Evolutionary conservation across 2,797 vertebrate genomes (phyloP), one percentile per base, ranked within the genome.

Genomic region (Leptatherina wallacei): DNA sequence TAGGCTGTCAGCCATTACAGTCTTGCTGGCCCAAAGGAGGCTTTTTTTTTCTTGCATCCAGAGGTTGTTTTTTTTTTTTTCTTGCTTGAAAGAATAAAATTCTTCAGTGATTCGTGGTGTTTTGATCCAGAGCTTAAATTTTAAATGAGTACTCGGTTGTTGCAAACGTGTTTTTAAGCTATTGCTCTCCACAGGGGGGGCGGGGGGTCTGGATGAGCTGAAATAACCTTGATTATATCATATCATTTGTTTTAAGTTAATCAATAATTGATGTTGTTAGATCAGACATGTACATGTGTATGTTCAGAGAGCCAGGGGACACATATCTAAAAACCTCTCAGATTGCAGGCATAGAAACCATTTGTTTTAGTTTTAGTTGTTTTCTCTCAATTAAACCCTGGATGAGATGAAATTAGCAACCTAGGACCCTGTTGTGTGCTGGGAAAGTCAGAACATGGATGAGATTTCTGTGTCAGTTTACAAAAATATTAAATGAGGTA

Each of bases 1-100:
- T 67, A 49, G 73, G 83, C 71, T 90, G 82, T 89, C 86, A 89
- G 74, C 82, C 71, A 74, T 80, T 88, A 77, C 63, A 86, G 65
- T 51, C 72, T 67, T 30, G 29, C 29, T 65, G 35, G 61, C 71
- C 67, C 85, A 57, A 71, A 72, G 51, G 78, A 77, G 72, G 69
- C 55, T 18, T 65, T 71, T 59, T 56, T 78, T 55, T 65, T 33
- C 71, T 77, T 77, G 36, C 47, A 81, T 77, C 42, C 22, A 44
- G 56, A 86, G 33, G 59, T 75, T 77, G 75, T 84, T 85, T 84
- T 27, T 71, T 82, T 59, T 84, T 85, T 84, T 27, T 71, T 82
- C 62, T 69, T 75, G 60, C 76, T 84, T 86, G 77, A 80, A 85
- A 86, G 57, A 85, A 80, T 76, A 61, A 78, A 78, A 80, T 57